These are phyloP conservation scores for Calameuta filiformis DNA, from an alignment of 2,888 invertebrate species.

Conservation along the genomic window DNA sequence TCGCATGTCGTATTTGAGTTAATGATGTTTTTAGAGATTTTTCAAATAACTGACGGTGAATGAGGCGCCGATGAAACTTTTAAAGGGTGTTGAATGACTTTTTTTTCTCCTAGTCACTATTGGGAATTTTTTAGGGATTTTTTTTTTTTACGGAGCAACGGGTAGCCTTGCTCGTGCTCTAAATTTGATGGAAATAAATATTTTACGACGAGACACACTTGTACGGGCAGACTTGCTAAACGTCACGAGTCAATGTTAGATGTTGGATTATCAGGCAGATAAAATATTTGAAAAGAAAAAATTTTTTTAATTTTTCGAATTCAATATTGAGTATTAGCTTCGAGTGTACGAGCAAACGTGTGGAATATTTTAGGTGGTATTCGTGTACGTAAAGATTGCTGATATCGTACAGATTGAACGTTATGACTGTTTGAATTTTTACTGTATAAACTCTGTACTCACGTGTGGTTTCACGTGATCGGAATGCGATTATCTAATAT, in stretches of 20 bases:
- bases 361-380: not conserved
- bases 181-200: not conserved
- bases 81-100: not conserved
- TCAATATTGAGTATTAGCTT: not conserved
- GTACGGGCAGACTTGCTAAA: not conserved
- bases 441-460: not conserved
- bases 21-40: not conserved
- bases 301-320: not conserved
- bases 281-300: not conserved
- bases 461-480: not conserved
- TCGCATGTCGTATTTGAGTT: not conserved
- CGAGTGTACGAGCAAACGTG: not conserved
- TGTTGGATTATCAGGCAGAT: not conserved
- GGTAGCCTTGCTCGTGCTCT: not conserved
- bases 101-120: not conserved
- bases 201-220: not conserved
- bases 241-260: not conserved
- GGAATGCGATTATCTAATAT: no score
- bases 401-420: not conserved
- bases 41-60: not conserved
- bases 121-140: not conserved
- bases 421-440: not conserved
- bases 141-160: not conserved
- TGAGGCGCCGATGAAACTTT: not conserved
- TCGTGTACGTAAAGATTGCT: no score